A percentile compares a stretch with the other conserved stretches of the same genome.
Evolutionary conservation across 2,888 invertebrate genomes (phyloP).

Genomic region (Nomada ferruginata): DNA sequence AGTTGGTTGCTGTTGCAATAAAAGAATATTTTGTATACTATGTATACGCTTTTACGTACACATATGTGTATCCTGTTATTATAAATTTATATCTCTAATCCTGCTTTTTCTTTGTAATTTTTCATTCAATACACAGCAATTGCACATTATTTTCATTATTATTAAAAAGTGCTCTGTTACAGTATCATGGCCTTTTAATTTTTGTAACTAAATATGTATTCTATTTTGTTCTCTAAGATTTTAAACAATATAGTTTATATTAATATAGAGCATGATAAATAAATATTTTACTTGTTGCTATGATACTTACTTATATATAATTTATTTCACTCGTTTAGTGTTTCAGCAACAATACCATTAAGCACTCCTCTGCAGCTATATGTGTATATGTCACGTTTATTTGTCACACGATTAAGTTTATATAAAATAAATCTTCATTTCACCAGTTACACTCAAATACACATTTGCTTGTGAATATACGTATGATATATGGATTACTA

Average conservation of each 20-base stretch:
- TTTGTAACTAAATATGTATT: constrained; percentile 55
- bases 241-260: constrained; percentile 51
- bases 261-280: constrained; percentile 60
- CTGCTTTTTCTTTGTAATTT: constrained; percentile 27
- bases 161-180: constrained; percentile 56
- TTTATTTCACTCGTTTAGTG: constrained; percentile 36
- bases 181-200: constrained; percentile 57
- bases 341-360: constrained; percentile 56
- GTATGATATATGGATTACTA: constrained; percentile 49
- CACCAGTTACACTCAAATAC: constrained; percentile 61
- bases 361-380: constrained; percentile 63
- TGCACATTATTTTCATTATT: constrained; percentile 58
- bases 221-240: constrained; percentile 47
- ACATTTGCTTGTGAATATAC: constrained; percentile 59
- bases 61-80: constrained; percentile 38
- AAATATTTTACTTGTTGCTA: constrained; percentile 59
- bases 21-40: constrained; percentile 25
- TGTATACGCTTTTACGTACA: not conserved
- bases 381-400: constrained; percentile 66
- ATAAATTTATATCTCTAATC: constrained; percentile 54
- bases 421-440: constrained; percentile 71
- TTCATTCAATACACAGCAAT: constrained; percentile 53
- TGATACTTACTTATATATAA: constrained; percentile 33
- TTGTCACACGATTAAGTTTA: constrained; percentile 68
- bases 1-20: constrained; percentile 31